Percentiles rank a stretch among this genome's conserved stretches.
phyloP scores from a whole-genome alignment of 2,888 invertebrate species.

The Drosophila robusta region DNA sequence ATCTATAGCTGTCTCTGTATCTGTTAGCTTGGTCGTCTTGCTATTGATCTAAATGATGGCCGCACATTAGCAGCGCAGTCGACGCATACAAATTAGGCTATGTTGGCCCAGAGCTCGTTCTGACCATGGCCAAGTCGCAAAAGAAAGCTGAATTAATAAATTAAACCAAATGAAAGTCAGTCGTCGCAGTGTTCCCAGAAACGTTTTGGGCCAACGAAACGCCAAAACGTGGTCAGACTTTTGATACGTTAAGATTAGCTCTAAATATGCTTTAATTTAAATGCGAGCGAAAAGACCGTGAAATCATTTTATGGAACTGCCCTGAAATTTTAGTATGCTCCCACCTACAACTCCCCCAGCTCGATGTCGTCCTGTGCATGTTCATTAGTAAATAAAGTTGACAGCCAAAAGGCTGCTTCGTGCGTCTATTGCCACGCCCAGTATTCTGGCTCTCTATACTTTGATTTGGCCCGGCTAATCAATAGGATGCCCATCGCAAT shows the following conservation, averaged over 20 bases:
- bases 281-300: constrained; percentile 19
- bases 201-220: constrained; percentile 8
- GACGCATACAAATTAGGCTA: constrained; percentile 74
- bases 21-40: constrained; percentile 42
- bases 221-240: constrained; percentile 23
- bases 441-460: constrained; percentile 17
- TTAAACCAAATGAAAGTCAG: constrained; percentile 66
- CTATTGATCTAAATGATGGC: constrained; percentile 78
- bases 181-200: constrained; percentile 31
- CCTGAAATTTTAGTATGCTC: constrained; percentile 5
- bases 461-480: constrained; percentile 74
- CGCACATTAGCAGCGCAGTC: constrained; percentile 72
- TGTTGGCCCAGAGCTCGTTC: constrained; percentile 15
- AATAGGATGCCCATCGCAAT: constrained; percentile 39
- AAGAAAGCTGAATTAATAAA: constrained; percentile 71
- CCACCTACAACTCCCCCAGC: not conserved
- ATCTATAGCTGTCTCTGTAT: constrained; percentile 16
- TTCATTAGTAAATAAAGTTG: constrained; percentile 79
- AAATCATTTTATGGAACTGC: constrained; percentile 32
- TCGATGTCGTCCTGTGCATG: constrained; percentile 40
- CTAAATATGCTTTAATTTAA: not conserved
- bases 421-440: constrained; percentile 50
- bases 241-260: constrained; percentile 7
- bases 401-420: constrained; percentile 57
- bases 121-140: constrained; percentile 14